Conservation (phyloP, 2,797 vertebrate species). For the Ispidina lecontei region DNA sequence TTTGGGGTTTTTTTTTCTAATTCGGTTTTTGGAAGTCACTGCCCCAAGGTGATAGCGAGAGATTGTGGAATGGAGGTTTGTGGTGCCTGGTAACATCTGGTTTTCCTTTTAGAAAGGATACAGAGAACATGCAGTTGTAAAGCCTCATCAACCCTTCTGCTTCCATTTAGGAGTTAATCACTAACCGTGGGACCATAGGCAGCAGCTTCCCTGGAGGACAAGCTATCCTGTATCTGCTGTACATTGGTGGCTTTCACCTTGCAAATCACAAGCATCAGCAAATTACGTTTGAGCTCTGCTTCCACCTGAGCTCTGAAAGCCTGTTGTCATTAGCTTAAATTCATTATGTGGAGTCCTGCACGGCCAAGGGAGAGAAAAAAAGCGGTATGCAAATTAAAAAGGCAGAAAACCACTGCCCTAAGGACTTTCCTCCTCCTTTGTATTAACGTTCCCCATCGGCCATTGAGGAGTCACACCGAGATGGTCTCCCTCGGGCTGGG, state of each 20-base stretch:
- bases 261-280: background rate
- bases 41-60: constrained; percentile 4
- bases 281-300: background rate
- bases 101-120: constrained; percentile 24
- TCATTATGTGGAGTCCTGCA: background rate
- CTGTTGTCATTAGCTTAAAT: background rate
- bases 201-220: background rate
- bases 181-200: background rate
- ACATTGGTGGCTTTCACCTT: background rate
- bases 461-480: background rate
- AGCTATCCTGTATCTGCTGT: background rate
- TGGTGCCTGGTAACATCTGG: constrained; percentile 24
- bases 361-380: background rate
- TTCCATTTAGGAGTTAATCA: constrained; percentile 13
- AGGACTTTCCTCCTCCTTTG: background rate
- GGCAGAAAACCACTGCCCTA: background rate
- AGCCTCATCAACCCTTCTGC: background rate
- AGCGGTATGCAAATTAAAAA: background rate
- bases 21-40: background rate
- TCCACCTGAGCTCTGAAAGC: background rate
- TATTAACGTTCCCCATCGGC: background rate
- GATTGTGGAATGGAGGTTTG: background rate
- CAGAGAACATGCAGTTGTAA: background rate
- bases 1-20: background rate
- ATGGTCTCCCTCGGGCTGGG: background rate